Evolutionary conservation across 2,113 vertebrate species (phyloP), one percentile per base, ranked within the genome.

Genomic region (Dryoscopus gambensis): DNA sequence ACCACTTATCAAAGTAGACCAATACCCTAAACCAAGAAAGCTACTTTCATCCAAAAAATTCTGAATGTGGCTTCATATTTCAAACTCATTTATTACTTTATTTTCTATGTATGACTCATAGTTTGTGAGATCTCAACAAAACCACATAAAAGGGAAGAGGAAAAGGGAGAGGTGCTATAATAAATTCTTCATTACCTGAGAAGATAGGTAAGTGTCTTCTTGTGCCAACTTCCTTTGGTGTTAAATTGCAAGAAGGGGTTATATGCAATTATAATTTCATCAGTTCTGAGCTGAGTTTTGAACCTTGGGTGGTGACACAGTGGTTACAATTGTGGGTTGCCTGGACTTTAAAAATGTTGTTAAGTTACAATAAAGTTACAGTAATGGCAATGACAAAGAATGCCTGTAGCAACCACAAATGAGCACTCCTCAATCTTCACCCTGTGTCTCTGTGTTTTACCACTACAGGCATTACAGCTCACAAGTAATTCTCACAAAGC

Each of bases 341-440:
- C 46, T 14, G 55, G 46, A 59, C 33, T 84, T 76, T 18, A 46
- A 85, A 93, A 87, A 40, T 47, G n/a, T 63, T 28, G 6, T 62
- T 86, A 69, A 85, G 81, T 77, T 80, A 62, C 40, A 87, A 52
- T 18, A 13, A 94, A 80, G 25, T 86, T 84, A 56, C 52, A 76
- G 22, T 13, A 90, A 59, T 13, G 13, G 63, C 24, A 27, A 40
- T 24, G 39, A 82, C 17, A 88, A 76, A 62, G 28, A 28, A 31
- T 1, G 5, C 60, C 70, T 60, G 19, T 33, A 56, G 35, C 62
- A 94, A 76, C 42, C 15, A 13, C 46, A 70, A 55, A 53, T 39
- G 42, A 42, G 47, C 35, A 28, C 31, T 88, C 17, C 37, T 80
- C 28, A 24, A 3, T 84, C 77, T 68, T 87, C 47, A 67, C 40